A percentile compares a stretch with the other conserved stretches of the same genome.
Conservation (phyloP, 2,888 invertebrate species). For the Epinotia nisella region DNA sequence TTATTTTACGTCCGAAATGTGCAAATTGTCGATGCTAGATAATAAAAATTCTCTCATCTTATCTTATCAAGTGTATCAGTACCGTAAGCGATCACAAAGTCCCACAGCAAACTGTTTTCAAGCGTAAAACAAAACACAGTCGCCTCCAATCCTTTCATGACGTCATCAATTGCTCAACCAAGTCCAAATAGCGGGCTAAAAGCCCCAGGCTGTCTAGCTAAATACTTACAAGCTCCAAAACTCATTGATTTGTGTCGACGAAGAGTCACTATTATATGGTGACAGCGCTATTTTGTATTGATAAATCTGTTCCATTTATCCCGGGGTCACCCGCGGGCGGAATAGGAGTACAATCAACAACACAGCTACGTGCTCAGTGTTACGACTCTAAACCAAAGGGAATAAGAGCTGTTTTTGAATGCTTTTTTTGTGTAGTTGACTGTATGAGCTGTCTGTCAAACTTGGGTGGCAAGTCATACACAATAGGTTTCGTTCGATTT, state of each 20-base stretch:
- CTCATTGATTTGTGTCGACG: constrained; percentile 10
- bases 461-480: constrained; percentile 4
- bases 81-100: too few relatives aligned
- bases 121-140: too few relatives aligned
- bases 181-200: too few relatives aligned
- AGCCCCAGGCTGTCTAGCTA: neutral
- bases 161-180: too few relatives aligned
- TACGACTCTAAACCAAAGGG: neutral
- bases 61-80: too few relatives aligned
- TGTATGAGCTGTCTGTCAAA: neutral
- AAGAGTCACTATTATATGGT: neutral
- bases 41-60: too few relatives aligned
- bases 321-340: neutral
- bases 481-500: neutral
- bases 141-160: too few relatives aligned
- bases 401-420: neutral
- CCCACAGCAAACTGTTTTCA: too few relatives aligned
- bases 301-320: constrained; percentile 9
- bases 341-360: neutral
- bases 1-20: too few relatives aligned
- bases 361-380: neutral
- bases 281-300: neutral
- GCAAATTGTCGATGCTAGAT: too few relatives aligned
- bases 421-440: neutral
- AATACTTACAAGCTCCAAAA: neutral